These are phyloP conservation scores for Erpornis zantholeuca DNA, from an alignment of 2,113 vertebrate genomes.

Conservation along the genomic window DNA sequence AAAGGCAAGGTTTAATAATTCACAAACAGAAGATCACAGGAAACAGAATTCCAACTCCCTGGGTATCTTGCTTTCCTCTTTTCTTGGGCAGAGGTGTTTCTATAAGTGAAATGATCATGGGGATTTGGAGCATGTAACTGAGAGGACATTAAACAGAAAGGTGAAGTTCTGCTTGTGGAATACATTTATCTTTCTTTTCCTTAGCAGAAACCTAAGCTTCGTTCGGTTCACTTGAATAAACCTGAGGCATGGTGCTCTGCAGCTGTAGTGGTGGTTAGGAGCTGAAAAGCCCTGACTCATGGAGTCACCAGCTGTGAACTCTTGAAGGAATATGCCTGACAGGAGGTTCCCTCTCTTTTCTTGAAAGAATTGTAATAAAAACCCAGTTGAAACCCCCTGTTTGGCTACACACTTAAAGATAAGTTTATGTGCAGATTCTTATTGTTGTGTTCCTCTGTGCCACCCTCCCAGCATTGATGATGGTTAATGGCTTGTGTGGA, in stretches of 20 bases:
- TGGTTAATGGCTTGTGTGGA: neutral
- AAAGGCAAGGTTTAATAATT: neutral
- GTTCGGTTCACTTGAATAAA: neutral
- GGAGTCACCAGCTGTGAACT: neutral
- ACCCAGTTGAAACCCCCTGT: neutral
- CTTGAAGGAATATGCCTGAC: neutral
- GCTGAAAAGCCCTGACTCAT: neutral
- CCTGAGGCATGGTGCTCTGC: neutral
- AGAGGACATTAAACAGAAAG: neutral
- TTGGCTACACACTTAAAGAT: neutral
- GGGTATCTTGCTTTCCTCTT: neutral
- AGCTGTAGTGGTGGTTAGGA: neutral
- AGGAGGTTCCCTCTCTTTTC: neutral
- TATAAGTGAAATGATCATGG: neutral
- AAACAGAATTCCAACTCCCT: neutral
- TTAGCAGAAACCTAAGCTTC: neutral
- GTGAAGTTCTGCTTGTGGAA: neutral
- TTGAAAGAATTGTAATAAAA: neutral
- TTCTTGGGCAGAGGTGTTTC: neutral
- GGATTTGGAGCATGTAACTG: neutral
- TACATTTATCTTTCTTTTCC: neutral
- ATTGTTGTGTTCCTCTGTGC: neutral
- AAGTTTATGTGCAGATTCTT: neutral
- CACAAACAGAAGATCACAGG: neutral
- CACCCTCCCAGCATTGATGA: accelerated